phyloP scores from a whole-genome alignment of 2,113 vertebrate genomes.

The Centropus unirufus region DNA sequence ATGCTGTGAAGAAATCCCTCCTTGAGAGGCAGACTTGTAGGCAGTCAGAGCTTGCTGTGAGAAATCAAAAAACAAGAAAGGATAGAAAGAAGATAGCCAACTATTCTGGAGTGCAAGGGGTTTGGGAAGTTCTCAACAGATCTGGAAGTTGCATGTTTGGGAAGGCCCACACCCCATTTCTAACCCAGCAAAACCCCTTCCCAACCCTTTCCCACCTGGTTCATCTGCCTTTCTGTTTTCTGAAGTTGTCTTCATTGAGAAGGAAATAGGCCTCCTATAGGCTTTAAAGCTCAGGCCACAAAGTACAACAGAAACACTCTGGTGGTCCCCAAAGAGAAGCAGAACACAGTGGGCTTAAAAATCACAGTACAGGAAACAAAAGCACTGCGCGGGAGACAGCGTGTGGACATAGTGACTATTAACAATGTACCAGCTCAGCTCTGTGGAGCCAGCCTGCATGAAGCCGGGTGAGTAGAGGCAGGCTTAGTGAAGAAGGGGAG shows the following conservation, averaged over 20 bases:
- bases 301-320: background rate
- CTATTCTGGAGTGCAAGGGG: background rate
- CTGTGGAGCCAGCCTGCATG: background rate
- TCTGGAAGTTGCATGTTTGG: background rate
- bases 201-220: background rate
- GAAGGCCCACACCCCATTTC: background rate
- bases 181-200: background rate
- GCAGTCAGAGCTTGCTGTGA: background rate
- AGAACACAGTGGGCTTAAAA: background rate
- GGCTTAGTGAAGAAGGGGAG: background rate
- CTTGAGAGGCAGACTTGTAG: background rate
- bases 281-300: background rate
- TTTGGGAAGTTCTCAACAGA: background rate
- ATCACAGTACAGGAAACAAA: background rate
- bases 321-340: background rate
- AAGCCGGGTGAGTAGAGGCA: background rate
- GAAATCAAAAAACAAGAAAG: background rate
- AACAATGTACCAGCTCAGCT: background rate
- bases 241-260: background rate
- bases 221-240: background rate
- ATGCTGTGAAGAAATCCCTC: background rate
- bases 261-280: background rate
- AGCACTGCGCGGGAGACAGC: background rate
- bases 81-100: background rate
- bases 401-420: background rate